phyloP scores from a whole-genome alignment of 30 jellyfish, hydroid and myxozoan genomes.

The Chironex yamaguchii region DNA sequence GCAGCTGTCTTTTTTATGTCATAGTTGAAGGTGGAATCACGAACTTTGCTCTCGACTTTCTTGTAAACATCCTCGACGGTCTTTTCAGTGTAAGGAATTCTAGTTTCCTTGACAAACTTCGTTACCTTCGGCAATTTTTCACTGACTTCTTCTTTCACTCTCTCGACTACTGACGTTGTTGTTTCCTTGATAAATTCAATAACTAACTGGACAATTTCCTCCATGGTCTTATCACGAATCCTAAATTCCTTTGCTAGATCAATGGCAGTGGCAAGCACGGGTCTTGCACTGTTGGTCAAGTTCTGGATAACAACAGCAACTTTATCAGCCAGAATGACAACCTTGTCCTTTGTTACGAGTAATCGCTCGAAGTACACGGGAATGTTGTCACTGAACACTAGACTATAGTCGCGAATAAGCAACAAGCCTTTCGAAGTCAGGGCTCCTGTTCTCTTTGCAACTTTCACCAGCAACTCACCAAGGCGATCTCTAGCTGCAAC shows the following conservation, averaged over 20 bases:
- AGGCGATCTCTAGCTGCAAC: conserved; percentile 69
- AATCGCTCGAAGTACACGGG: conserved; percentile 59
- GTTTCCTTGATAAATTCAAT: conserved; percentile 20
- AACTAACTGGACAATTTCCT: conserved; percentile 68
- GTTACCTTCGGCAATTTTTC: conserved; percentile 29
- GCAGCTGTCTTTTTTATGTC: conserved; percentile 65
- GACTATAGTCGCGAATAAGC: conserved; percentile 44
- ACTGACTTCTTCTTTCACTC: conserved; percentile 28
- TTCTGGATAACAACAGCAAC: conserved; percentile 69
- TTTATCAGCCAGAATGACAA: conserved; percentile 44
- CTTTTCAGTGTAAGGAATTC: conserved; percentile 91
- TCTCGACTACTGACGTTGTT: conserved; percentile 51
- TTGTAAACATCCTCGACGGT: conserved; percentile 73
- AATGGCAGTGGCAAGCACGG: conserved; percentile 92
- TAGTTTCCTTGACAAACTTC: conserved; percentile 41
- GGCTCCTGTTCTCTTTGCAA: conserved; percentile 70
- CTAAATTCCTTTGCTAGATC: conserved; percentile 89
- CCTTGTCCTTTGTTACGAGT: conserved; percentile 24
- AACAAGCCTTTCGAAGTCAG: conserved; percentile 65
- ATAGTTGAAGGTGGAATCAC: conserved; percentile 73
- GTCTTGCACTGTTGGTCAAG: conserved; percentile 89
- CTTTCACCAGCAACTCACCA: conserved; percentile 57
- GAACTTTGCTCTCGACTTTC: conserved; percentile 32
- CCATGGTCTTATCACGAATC: conserved; percentile 91
- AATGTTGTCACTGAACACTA: conserved; percentile 47